A percentile compares a stretch with the other conserved stretches of the same genome.
Conservation (phyloP, 2,113 vertebrate genomes). For the Aegotheles bennettii region DNA sequence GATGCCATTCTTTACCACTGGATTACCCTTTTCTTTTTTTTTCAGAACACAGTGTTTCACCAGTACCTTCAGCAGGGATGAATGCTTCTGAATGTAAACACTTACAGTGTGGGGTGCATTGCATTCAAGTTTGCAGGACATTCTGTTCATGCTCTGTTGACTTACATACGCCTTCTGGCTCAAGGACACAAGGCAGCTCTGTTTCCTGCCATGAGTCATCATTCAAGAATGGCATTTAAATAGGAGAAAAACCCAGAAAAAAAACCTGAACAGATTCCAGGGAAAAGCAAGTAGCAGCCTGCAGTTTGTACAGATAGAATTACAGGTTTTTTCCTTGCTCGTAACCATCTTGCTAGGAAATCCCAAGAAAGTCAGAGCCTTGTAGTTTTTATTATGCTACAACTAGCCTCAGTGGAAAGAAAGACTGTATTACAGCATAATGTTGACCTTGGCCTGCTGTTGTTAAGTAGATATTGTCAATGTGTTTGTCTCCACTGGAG, state of each 20-base stretch:
- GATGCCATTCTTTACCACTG: not conserved
- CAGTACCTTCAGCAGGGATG: not conserved
- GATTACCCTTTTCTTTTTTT: not conserved
- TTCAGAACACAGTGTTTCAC: not conserved
- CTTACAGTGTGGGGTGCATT: not conserved
- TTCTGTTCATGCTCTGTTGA: not conserved
- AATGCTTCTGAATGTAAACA: not conserved
- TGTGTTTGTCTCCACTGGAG: not conserved
- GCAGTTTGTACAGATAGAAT: not conserved
- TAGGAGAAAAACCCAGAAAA: not conserved
- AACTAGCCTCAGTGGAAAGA: not conserved
- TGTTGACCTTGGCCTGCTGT: not conserved
- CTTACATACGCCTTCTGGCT: not conserved
- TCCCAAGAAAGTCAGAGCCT: not conserved
- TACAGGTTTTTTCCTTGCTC: not conserved
- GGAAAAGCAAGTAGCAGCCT: not conserved
- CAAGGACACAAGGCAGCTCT: not conserved
- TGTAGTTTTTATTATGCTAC: not conserved
- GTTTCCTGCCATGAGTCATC: slow-evolving; percentile 44
- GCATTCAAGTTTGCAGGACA: not conserved
- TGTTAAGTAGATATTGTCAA: not conserved
- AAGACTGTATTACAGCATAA: not conserved
- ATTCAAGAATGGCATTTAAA: not conserved
- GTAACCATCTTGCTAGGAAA: not conserved
- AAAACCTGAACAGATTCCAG: not conserved